Conservation (phyloP, 2,113 vertebrate genomes). For the Seriola dumerili region DNA sequence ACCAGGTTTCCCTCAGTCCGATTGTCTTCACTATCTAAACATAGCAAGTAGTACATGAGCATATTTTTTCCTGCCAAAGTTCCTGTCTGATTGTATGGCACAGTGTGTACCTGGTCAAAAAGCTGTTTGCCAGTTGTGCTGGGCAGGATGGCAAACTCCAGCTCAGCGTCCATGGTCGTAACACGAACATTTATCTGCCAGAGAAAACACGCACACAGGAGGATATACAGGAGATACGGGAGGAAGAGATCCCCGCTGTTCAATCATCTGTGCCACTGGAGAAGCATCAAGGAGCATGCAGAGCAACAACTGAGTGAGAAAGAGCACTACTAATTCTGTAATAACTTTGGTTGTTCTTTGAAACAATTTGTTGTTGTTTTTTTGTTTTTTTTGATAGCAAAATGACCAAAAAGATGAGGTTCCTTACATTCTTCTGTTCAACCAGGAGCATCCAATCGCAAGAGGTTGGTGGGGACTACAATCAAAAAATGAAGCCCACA, state of each 20-base stretch:
- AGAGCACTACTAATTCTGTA: slow-evolving; percentile 25
- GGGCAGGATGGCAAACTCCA: slow-evolving; percentile 98
- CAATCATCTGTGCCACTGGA: slow-evolving; percentile 50
- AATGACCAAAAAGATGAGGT: slow-evolving; percentile 71
- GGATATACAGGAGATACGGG: slow-evolving; percentile 20
- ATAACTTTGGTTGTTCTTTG: slow-evolving; percentile 43
- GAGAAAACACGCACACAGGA: slow-evolving; percentile 50
- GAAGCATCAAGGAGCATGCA: slow-evolving; percentile 43
- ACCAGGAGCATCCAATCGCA: slow-evolving; percentile 82
- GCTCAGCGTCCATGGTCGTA: slow-evolving; percentile 97
- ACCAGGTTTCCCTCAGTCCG: slow-evolving; percentile 97
- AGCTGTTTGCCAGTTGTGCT: slow-evolving; percentile 98
- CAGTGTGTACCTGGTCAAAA: slow-evolving; percentile 93
- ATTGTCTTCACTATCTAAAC: slow-evolving; percentile 96
- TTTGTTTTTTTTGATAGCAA: slow-evolving; percentile 56
- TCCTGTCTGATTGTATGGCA: not conserved
- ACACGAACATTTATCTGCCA: slow-evolving; percentile 94
- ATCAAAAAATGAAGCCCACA: slow-evolving; percentile 78
- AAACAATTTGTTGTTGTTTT: slow-evolving; percentile 35
- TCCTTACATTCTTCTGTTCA: slow-evolving; percentile 83
- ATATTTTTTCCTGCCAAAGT: not conserved
- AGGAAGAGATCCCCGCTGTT: slow-evolving; percentile 22
- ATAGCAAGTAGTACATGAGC: slow-evolving; percentile 17
- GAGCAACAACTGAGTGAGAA: slow-evolving; percentile 35
- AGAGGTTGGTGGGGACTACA: slow-evolving; percentile 79